Conservation (phyloP, 2,113 vertebrate species). For the Ammodytes marinus region DNA sequence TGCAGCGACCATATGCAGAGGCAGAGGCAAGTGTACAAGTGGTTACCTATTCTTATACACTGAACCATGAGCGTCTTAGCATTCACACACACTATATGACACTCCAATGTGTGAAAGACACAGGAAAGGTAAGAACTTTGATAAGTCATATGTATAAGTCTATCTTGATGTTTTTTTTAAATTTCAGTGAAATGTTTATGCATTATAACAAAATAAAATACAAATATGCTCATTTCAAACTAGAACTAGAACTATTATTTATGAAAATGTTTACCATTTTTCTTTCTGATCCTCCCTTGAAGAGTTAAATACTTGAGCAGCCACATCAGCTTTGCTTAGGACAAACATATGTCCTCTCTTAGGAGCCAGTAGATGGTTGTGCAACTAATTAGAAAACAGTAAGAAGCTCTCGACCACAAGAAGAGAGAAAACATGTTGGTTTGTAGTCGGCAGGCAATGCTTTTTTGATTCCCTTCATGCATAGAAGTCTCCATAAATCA, state of each 20-base stretch:
- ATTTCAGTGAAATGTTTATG: not conserved
- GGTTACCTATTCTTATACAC: slow-evolving; percentile 6
- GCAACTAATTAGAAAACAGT: slow-evolving; percentile 67
- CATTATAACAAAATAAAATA: not conserved
- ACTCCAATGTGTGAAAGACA: slow-evolving; percentile 5
- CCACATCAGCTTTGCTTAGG: slow-evolving; percentile 60
- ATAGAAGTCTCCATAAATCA: slow-evolving; percentile 41
- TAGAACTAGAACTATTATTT: not conserved
- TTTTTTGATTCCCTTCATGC: slow-evolving; percentile 35
- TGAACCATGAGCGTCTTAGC: not conserved
- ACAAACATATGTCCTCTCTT: slow-evolving; percentile 61
- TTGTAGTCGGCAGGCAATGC: slow-evolving; percentile 39
- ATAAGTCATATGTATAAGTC: not conserved
- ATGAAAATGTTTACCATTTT: not conserved
- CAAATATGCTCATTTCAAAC: not conserved
- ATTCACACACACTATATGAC: not conserved
- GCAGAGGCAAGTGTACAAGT: not conserved
- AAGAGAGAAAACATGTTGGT: slow-evolving; percentile 47
- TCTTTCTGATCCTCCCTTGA: not conserved
- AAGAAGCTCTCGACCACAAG: slow-evolving; percentile 56
- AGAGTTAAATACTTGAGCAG: slow-evolving; percentile 68
- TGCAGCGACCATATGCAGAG: not conserved
- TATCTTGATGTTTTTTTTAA: not conserved
- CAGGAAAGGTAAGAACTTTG: slow-evolving; percentile 62
- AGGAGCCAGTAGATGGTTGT: slow-evolving; percentile 43